Conservation (phyloP, 2,797 vertebrate genomes). For the Emydoidea blandingii region DNA sequence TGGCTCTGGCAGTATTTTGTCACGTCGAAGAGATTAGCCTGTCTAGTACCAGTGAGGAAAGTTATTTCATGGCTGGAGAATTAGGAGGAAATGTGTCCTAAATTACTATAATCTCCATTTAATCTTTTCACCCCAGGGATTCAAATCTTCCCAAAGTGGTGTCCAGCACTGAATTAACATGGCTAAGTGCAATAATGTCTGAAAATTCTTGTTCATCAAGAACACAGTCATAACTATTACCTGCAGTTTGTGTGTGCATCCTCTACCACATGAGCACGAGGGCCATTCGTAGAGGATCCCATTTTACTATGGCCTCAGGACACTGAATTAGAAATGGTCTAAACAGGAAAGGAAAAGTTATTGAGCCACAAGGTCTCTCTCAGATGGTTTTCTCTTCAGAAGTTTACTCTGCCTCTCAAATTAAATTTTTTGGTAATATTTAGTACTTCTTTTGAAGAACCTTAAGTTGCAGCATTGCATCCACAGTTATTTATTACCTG, state of each 20-base stretch:
- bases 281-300: background rate
- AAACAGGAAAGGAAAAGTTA: conserved; percentile 54
- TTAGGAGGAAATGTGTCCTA: conserved; percentile 39
- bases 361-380: conserved; percentile 61
- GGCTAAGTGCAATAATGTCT: background rate
- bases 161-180: background rate
- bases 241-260: rapidly evolving
- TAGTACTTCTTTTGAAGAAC: conserved; percentile 65
- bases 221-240: background rate
- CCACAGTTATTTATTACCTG: conserved; percentile 84
- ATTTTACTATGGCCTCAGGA: conserved; percentile 57
- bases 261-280: background rate
- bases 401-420: conserved; percentile 78
- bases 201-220: background rate
- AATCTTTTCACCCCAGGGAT: background rate
- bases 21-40: conserved; percentile 23
- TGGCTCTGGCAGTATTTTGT: background rate
- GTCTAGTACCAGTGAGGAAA: conserved; percentile 3
- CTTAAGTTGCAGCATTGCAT: conserved; percentile 66
- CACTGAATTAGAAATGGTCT: conserved; percentile 47
- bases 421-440: conserved; percentile 78
- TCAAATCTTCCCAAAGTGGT: background rate
- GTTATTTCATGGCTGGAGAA: background rate
- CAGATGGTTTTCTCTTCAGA: conserved; percentile 79
- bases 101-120: conserved; percentile 17